A percentile compares a stretch with the other conserved stretches of the same genome.
phyloP scores from a whole-genome alignment of 2,797 vertebrate species.

The Tokudaia muenninki region DNA sequence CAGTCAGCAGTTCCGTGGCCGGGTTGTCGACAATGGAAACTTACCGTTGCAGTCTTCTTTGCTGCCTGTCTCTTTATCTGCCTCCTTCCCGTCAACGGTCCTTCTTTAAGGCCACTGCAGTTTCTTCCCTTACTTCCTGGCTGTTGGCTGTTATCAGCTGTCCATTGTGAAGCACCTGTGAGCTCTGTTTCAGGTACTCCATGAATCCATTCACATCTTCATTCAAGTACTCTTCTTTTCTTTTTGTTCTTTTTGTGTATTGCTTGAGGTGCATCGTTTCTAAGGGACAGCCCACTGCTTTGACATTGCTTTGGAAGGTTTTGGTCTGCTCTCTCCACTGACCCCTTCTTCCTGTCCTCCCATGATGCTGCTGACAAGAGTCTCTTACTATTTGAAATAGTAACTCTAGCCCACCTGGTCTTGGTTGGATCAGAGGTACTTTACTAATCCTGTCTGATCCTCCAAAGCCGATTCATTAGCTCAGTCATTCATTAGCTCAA shows the following conservation, averaged over 20 bases:
- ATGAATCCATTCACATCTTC: slow-evolving; percentile 95
- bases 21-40: too few relatives aligned
- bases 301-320: slow-evolving; percentile 19
- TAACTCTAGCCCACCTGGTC: slow-evolving; percentile 95
- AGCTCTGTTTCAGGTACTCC: slow-evolving; percentile 89
- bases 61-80: slow-evolving; percentile 92
- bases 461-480: neutral
- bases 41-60: slow-evolving; percentile 93
- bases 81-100: slow-evolving; percentile 92
- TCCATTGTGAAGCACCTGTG: slow-evolving; percentile 71
- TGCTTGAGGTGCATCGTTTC: slow-evolving; percentile 71
- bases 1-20: too few relatives aligned
- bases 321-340: neutral
- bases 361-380: slow-evolving; percentile 93
- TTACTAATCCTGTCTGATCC: neutral
- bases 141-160: slow-evolving; percentile 4
- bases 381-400: slow-evolving; percentile 89
- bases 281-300: slow-evolving; percentile 62
- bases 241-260: slow-evolving; percentile 87
- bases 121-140: slow-evolving; percentile 85
- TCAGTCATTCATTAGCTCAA: neutral
- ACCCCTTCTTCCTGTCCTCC: slow-evolving; percentile 88
- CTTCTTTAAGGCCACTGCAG: slow-evolving; percentile 89
- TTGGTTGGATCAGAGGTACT: slow-evolving; percentile 82
- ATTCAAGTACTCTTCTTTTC: slow-evolving; percentile 90